Base-by-base conservation (phyloP, 2,888 invertebrate species). In the Drosophila pseudotalamancana region DNA sequence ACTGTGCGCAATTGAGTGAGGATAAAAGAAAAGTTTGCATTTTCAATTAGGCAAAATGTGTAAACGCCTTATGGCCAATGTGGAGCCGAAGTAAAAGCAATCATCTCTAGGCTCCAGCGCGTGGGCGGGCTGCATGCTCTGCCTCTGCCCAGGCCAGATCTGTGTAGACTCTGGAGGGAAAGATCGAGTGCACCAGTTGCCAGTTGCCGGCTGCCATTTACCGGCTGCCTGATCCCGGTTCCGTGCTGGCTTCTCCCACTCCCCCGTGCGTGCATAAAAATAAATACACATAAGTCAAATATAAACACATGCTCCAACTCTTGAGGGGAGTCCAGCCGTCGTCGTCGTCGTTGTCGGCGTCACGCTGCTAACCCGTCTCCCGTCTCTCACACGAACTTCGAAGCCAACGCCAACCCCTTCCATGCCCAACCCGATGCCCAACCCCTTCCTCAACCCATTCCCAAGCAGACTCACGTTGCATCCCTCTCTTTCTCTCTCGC, bases 241-340 rank as follows among this genome's bases (percentile, higher is more conserved):
- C 46, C 48, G 37, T 40, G 72, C 45, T 35, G 48, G 46, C 35
- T 61, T 9, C n/a, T n/a, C 45, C 37, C 45, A 46, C 29, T 57
- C 34, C 19, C 37, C 49, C 35, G 14, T 35, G 57, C 53, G 37
- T 29, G 65, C 45, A 60, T 71, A 48, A 68, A 87, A 81, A 81
- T 87, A 81, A 59, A 50, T 62, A 48, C 63, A 64, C 71, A 77
- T 77, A 81, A 83, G 81, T 81, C 81, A 81, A 81, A 81, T 83
- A 81, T 86, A 81, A 86, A 81, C 83, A 80, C 62, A 72, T 75
- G 43, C 43, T 70, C 75, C 65, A 69, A 37, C 59, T 55, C 48
- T 51, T 34, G 37, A 32, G 64, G 64, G 74, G 75, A 74, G 59
- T 74, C 71, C 61, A 68, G 51, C 40, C 55, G 53, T 43, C 43